phyloP scores from a whole-genome alignment of 1,140 invertebrate species.

The Meloidogyne exigua region DNA sequence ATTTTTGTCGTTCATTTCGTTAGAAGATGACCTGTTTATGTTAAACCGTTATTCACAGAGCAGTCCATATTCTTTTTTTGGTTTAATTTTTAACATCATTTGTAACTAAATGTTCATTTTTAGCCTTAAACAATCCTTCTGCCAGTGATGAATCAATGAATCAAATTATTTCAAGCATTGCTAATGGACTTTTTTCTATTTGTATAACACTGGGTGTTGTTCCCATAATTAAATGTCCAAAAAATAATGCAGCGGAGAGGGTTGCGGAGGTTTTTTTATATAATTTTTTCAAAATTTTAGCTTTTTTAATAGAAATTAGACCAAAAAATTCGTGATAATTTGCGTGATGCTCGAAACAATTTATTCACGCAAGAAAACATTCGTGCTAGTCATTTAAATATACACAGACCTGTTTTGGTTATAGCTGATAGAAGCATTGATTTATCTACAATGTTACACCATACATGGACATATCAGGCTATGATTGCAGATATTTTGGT shows the following conservation, averaged over 20 bases:
- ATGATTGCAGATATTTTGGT: constrained; percentile 71
- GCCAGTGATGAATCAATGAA: constrained; percentile 95
- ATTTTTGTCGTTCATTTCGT: constrained; percentile 94
- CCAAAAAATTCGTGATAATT: constrained; percentile 92
- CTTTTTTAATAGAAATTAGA: constrained; percentile 74
- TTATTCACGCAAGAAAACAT: constrained; percentile 76
- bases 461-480: constrained; percentile 99
- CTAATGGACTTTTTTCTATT: constrained; percentile 92
- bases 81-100: constrained; percentile 27
- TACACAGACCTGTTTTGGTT: constrained; percentile 70
- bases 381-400: constrained; percentile 55
- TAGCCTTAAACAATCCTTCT: constrained; percentile 88
- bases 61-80: constrained; percentile 48
- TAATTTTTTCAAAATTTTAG: not conserved
- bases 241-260: constrained; percentile 95
- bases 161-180: constrained; percentile 85
- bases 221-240: constrained; percentile 89
- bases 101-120: constrained; percentile 47
- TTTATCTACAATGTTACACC: constrained; percentile 93
- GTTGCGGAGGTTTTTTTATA: constrained; percentile 73
- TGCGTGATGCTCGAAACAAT: constrained; percentile 92
- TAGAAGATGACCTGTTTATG: constrained; percentile 96
- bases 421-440: constrained; percentile 91
- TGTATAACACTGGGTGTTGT: constrained; percentile 91
- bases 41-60: constrained; percentile 66